phyloP scores from a whole-genome alignment of 1,140 invertebrate species.

The Phthorimaea operculella region DNA sequence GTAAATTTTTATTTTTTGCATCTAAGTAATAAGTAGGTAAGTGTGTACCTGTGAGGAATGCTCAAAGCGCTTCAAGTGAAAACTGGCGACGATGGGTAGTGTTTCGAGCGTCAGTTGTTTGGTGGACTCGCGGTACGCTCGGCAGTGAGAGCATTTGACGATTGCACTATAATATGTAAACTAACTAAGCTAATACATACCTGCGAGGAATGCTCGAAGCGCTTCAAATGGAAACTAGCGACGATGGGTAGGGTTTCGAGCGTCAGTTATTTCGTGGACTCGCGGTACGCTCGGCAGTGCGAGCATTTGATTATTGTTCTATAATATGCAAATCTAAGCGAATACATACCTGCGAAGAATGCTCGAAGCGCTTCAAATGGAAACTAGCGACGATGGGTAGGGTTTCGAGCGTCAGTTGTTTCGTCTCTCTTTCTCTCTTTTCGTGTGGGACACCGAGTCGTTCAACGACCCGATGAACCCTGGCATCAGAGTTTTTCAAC shows the following conservation, averaged over 20 bases:
- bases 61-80: constrained; percentile 92
- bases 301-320: constrained; percentile 92
- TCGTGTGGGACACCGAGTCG: constrained; percentile 91
- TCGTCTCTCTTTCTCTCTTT: too few species aligned
- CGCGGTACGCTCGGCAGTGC: constrained; percentile 90
- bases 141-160: constrained; percentile 93
- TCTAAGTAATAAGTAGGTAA: too few species aligned
- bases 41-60: constrained; percentile 74
- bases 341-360: constrained; percentile 68
- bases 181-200: too few species aligned
- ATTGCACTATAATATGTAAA: too few species aligned
- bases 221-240: constrained; percentile 95
- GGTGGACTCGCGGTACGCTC: too few species aligned
- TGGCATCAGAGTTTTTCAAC: too few species aligned
- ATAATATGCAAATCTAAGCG: too few species aligned
- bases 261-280: constrained; percentile 95
- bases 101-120: constrained; percentile 95
- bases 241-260: constrained; percentile 95
- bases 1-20: too few species aligned
- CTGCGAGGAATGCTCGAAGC: constrained; percentile 77
- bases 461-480: constrained; percentile 91
- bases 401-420: constrained; percentile 94
- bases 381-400: constrained; percentile 95
- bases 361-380: constrained; percentile 90
- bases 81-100: constrained; percentile 93